Percentiles rank a stretch among this genome's conserved stretches.
These are phyloP conservation scores for Disparrhopalites patrizii DNA, from an alignment of 2,888 invertebrate species.

Conservation along the genomic window DNA sequence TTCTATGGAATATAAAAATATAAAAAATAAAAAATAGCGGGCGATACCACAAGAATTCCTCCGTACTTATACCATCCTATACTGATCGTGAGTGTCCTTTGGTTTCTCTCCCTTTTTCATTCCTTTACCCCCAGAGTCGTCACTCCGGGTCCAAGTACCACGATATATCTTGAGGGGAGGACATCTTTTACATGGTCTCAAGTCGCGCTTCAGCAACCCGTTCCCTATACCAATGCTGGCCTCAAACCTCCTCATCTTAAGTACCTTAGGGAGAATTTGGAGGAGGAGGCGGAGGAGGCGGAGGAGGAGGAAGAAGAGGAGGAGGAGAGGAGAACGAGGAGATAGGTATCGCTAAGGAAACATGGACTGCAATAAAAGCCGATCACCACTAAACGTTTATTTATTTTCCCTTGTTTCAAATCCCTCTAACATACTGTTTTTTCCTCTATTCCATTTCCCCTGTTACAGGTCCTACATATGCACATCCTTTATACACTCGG, in stretches of 20 bases:
- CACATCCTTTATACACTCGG: too few relatives aligned
- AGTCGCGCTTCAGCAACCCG: slow-evolving; percentile 5
- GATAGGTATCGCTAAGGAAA: too few relatives aligned
- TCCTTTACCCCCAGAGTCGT: not conserved
- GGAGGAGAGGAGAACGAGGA: too few relatives aligned
- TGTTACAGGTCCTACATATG: not conserved
- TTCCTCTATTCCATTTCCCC: not conserved
- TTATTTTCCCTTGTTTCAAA: not conserved
- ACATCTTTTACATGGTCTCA: slow-evolving; percentile 13
- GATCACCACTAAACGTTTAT: slow-evolving; percentile 4
- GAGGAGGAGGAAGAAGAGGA: too few relatives aligned
- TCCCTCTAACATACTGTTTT: not conserved
- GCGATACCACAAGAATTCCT: too few relatives aligned
- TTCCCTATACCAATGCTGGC: not conserved
- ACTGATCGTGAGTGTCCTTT: too few relatives aligned
- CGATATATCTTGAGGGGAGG: slow-evolving; percentile 9
- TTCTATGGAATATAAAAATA: too few relatives aligned
- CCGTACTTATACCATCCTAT: too few relatives aligned
- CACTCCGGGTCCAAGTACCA: slow-evolving; percentile 7
- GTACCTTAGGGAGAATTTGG: not conserved
- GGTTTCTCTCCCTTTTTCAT: not conserved
- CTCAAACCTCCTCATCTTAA: not conserved
- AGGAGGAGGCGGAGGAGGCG: too few relatives aligned
- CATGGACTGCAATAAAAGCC: not conserved
- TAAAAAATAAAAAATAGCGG: too few relatives aligned